A percentile compares a stretch with the other conserved stretches of the same genome.
phyloP scores from a whole-genome alignment of 2,113 vertebrate species.

The Protobothrops flavoviridis region DNA sequence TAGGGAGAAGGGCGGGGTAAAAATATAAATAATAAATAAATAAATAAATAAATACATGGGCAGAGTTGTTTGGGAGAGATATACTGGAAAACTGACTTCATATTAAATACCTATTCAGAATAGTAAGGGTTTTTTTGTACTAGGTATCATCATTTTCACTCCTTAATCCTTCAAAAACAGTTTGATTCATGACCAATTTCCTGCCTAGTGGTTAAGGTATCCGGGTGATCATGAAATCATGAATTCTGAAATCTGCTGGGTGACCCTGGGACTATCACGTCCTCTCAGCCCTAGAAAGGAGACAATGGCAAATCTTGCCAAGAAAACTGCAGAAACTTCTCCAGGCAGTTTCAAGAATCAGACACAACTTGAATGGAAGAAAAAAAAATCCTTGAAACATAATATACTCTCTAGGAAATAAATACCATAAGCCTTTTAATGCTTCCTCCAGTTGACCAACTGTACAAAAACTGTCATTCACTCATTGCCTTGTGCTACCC shows the following conservation, averaged over 20 bases:
- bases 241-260: background rate
- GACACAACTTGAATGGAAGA: background rate
- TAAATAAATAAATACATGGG: background rate
- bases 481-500: background rate
- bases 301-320: background rate
- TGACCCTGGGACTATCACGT: background rate
- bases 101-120: background rate
- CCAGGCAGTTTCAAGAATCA: background rate
- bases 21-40: too few species aligned
- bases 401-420: background rate
- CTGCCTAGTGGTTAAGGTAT: background rate
- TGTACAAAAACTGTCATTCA: background rate
- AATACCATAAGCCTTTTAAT: background rate
- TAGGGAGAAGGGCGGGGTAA: too few species aligned
- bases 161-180: background rate
- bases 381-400: background rate
- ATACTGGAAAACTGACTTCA: background rate
- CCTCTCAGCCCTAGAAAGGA: background rate
- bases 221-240: background rate
- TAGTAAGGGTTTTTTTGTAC: background rate
- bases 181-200: background rate
- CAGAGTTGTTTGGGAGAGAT: background rate
- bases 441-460: background rate
- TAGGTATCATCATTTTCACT: background rate
- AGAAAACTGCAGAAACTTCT: background rate